Evolutionary conservation across 1,140 invertebrate genomes (phyloP).

Genomic region (Lordiphosa mommai): DNA sequence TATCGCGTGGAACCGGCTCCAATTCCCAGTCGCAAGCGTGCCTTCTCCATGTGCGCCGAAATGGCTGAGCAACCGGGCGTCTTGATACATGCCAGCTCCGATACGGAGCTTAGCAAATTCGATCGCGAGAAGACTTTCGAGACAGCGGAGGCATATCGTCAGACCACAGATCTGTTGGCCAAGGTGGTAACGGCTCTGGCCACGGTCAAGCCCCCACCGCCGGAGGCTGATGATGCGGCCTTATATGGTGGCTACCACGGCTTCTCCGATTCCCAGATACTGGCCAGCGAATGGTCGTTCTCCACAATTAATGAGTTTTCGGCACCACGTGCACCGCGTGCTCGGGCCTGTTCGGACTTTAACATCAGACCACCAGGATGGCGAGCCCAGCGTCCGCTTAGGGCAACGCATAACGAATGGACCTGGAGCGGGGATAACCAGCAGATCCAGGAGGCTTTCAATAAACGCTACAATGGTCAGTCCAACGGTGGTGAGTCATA

Average conservation of each 20-base stretch:
- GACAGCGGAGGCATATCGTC: conserved; percentile 82
- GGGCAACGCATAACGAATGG: conserved; percentile 65
- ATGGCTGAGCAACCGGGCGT: conserved; percentile 21
- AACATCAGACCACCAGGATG: conserved; percentile 53
- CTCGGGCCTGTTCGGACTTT: conserved; percentile 80
- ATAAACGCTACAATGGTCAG: conserved; percentile 54
- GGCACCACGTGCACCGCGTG: conserved; percentile 80
- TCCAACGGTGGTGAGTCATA: conserved; percentile 26
- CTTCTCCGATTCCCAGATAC: conserved; percentile 85
- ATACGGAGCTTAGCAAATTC: conserved; percentile 87
- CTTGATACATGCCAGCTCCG: conserved; percentile 82
- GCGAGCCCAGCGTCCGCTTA: conserved; percentile 31
- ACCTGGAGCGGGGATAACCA: conserved; percentile 79
- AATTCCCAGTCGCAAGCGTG: conserved; percentile 81
- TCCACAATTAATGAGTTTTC: conserved; percentile 79
- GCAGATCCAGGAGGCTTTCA: conserved; percentile 76
- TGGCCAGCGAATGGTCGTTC: conserved; percentile 83
- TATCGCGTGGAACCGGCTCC: conserved; percentile 80
- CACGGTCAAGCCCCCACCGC: conserved; percentile 81
- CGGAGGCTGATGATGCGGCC: conserved; percentile 72
- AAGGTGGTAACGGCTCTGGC: conserved; percentile 88
- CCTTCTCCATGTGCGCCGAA: conserved; percentile 83
- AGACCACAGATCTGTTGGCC: conserved; percentile 86
- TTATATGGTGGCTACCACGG: conserved; percentile 82
- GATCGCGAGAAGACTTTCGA: conserved; percentile 88